Base-by-base conservation (phyloP, 2,113 vertebrate species). In the Phainopepla nitens region DNA sequence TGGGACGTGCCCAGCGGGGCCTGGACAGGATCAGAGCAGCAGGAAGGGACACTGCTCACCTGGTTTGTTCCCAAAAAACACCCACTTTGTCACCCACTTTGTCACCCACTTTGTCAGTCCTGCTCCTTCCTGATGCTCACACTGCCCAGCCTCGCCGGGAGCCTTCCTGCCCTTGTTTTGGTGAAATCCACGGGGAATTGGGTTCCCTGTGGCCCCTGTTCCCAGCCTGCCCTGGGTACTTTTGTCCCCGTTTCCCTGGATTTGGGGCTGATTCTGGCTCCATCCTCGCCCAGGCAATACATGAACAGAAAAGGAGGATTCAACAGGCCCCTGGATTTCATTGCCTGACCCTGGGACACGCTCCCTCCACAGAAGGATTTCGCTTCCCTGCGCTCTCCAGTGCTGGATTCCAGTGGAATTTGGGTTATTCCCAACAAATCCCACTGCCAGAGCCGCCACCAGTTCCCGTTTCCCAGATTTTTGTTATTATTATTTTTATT, bases 231-330 rank as follows among this genome's bases (percentile, higher is more conserved):
- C 28, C 19, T 0, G 2, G 35, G 33, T 10, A 1, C 4, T 60
- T 65, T 12, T 42, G 15, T 16, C 24, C 24, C 0, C 0, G 5
- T 56, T 76, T 76, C 47, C 41, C 41, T 12, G 21, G 29, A 41
- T 36, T 14, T 2, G 0, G 70, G n/a, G 62, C 54, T 90, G 62
- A 82, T 35, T 25, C 24, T 31, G 21, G 7, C 41, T 76, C 62
- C 7, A 3, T 51, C 19, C 79, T 13, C 1, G 0, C 49, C 12
- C 94, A 99, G 99, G 98, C 99, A 99, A 76, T 99, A 99, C 97
- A 99, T 99, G 99, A 99, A 99, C 98, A 98, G 99, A 70, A 99
- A 99, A 98, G 99, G 99, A 93, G 99, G 99, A 85, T 99, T 99
- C 98, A 99, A 99, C 98, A 98, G 99, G 97, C 99, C 99, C 23